phyloP scores from a whole-genome alignment of 2,888 invertebrate genomes.

The Hydroisotoma schaefferi region DNA sequence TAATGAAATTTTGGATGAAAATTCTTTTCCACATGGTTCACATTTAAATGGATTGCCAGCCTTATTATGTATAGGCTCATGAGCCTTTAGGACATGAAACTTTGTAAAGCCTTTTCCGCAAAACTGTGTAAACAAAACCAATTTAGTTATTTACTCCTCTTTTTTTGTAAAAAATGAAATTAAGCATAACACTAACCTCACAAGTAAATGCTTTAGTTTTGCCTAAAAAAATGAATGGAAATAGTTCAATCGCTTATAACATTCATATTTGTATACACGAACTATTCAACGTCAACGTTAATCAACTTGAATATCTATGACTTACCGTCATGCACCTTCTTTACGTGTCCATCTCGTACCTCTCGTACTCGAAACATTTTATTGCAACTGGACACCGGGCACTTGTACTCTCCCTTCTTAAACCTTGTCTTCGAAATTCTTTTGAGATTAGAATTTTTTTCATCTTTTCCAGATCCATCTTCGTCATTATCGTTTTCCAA shows the following conservation, averaged over 20 bases:
- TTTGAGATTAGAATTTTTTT: background rate
- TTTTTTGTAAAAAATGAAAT: too few relatives aligned
- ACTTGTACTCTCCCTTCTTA: background rate
- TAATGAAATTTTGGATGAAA: background rate
- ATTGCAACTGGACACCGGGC: background rate
- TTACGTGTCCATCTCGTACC: background rate
- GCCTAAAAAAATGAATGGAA: too few relatives aligned
- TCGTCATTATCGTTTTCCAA: background rate
- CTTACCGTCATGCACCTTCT: background rate
- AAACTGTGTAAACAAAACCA: too few relatives aligned
- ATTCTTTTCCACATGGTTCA: background rate
- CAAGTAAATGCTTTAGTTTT: too few relatives aligned
- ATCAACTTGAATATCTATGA: too few relatives aligned
- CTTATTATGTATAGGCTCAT: background rate
- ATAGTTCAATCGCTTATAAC: too few relatives aligned
- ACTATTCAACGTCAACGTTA: too few relatives aligned
- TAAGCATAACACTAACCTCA: too few relatives aligned
- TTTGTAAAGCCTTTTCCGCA: background rate
- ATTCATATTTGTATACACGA: too few relatives aligned
- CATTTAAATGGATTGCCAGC: background rate
- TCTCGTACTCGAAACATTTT: background rate
- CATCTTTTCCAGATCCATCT: background rate
- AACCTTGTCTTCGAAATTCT: background rate
- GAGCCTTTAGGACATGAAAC: background rate
- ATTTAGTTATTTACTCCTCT: too few relatives aligned